phyloP scores from a whole-genome alignment of 2,113 vertebrate genomes.

The Myrmecobius fasciatus region DNA sequence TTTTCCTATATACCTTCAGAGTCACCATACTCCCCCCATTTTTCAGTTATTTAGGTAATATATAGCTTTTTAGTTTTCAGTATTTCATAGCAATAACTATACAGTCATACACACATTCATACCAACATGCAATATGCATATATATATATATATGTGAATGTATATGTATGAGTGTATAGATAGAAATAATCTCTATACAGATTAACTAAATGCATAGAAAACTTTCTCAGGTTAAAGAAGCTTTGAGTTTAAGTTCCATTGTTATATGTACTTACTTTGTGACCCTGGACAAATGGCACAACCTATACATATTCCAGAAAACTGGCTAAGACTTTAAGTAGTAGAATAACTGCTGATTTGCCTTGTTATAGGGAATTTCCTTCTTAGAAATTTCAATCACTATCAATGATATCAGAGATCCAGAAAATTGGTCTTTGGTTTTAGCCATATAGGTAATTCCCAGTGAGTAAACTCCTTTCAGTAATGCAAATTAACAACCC shows the following conservation, averaged over 20 bases:
- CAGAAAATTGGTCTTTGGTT: neutral
- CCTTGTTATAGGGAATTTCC: neutral
- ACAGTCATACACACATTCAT: neutral
- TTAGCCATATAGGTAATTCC: neutral
- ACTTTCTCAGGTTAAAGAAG: neutral
- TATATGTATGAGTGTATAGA: neutral
- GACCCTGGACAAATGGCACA: neutral
- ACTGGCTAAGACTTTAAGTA: neutral
- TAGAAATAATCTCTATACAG: neutral
- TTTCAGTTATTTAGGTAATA: neutral
- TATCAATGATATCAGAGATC: neutral
- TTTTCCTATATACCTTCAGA: neutral
- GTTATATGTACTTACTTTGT: neutral
- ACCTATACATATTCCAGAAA: neutral
- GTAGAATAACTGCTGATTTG: neutral
- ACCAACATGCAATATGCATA: neutral
- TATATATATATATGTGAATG: too few relatives aligned
- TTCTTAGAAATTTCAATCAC: neutral
- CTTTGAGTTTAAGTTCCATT: neutral
- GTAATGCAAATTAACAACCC: neutral
- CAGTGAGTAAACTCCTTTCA: neutral
- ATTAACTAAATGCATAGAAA: neutral
- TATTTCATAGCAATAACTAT: neutral
- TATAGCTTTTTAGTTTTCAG: neutral
- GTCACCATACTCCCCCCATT: neutral